phyloP scores from a whole-genome alignment of 2,113 vertebrate species.

The Sebastes schlegelii region DNA sequence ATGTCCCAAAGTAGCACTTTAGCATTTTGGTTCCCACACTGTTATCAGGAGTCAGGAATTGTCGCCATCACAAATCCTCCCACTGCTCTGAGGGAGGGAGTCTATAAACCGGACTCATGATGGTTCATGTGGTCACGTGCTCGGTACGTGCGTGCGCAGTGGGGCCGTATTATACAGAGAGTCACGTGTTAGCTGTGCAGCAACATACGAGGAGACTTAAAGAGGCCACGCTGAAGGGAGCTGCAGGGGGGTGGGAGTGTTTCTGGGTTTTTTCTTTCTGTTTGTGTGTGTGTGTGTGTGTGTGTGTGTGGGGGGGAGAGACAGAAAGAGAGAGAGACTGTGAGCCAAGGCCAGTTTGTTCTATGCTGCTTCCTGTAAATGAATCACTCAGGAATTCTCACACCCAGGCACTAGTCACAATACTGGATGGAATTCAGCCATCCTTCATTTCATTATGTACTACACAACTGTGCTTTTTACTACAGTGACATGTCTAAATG shows the following conservation, averaged over 20 bases:
- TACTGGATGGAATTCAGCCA: too few relatives aligned
- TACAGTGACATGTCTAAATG: too few relatives aligned
- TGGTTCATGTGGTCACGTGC: background rate
- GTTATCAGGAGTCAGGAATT: conserved; percentile 27
- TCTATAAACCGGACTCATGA: background rate
- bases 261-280: background rate
- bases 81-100: conserved; percentile 4
- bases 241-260: conserved; percentile 1
- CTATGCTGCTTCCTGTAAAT: conserved; percentile 25
- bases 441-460: too few relatives aligned
- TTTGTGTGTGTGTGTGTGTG: too few relatives aligned
- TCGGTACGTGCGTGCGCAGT: background rate
- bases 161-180: background rate
- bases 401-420: background rate
- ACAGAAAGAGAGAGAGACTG: background rate
- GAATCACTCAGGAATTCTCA: conserved; percentile 16
- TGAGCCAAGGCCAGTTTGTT: conserved; percentile 14
- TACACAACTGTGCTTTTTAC: too few relatives aligned
- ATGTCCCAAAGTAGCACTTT: background rate
- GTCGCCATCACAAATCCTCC: background rate
- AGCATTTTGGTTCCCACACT: conserved; percentile 25
- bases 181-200: conserved; percentile 21
- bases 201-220: conserved; percentile 33
- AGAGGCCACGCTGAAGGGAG: conserved; percentile 23
- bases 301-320: background rate